Conservation (phyloP, 2,113 vertebrate genomes). For the Sander vitreus region DNA sequence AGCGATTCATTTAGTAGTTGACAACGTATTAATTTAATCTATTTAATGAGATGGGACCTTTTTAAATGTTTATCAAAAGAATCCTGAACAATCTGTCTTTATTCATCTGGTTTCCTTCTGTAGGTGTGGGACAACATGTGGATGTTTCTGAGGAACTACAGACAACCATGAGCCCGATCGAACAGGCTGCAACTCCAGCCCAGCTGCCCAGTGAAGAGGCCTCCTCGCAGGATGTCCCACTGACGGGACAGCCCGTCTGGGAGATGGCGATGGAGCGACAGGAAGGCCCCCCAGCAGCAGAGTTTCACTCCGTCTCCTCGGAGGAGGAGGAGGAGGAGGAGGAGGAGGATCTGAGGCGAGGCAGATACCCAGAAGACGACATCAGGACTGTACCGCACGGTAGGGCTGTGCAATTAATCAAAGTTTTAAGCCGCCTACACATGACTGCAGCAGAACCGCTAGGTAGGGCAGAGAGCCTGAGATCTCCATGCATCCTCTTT, state of each 20-base stretch:
- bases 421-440: too few relatives aligned
- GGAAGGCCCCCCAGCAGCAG: constrained; percentile 35
- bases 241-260: constrained; percentile 74
- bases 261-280: constrained; percentile 74
- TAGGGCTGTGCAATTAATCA: too few relatives aligned
- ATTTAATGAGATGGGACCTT: too few relatives aligned
- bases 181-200: constrained; percentile 34
- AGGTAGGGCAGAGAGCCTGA: too few relatives aligned
- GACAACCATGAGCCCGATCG: constrained; percentile 11
- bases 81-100: background rate
- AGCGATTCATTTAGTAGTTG: too few relatives aligned
- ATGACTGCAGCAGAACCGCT: too few relatives aligned
- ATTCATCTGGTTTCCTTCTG: constrained; percentile 12
- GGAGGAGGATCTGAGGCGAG: constrained; percentile 33
- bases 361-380: constrained; percentile 38
- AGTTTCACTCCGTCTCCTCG: constrained; percentile 38
- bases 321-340: constrained; percentile 39
- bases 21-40: too few relatives aligned
- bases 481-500: too few relatives aligned
- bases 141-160: constrained; percentile 48
- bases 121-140: constrained; percentile 60
- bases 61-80: background rate
- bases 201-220: constrained; percentile 43
- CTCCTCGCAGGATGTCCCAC: constrained; percentile 30
- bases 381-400: constrained; percentile 11